phyloP scores from a whole-genome alignment of 1,140 invertebrate species.

The Heliconius eleuchia region DNA sequence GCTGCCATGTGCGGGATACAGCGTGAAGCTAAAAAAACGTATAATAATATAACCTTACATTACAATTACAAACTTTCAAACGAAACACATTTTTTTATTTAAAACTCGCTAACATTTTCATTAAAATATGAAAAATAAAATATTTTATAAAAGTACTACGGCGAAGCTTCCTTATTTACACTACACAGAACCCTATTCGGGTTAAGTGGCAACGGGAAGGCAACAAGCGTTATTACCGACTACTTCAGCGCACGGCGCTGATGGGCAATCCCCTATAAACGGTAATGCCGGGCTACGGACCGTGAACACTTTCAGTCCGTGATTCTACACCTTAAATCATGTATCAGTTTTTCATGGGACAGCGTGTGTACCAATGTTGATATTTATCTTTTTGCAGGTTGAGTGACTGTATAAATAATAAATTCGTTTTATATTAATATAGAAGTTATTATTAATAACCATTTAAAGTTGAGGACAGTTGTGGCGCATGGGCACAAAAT shows the following conservation, averaged over 20 bases:
- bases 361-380: not conserved
- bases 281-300: constrained; percentile 38
- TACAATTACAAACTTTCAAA: not conserved
- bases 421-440: too few relatives aligned
- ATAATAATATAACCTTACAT: too few relatives aligned
- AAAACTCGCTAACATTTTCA: constrained; percentile 6
- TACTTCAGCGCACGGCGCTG: constrained; percentile 37
- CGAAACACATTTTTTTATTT: not conserved
- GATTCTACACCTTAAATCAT: constrained; percentile 37
- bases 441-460: too few relatives aligned
- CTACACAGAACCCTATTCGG: constrained; percentile 38
- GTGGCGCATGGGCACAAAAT: too few relatives aligned
- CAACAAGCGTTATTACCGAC: constrained; percentile 43
- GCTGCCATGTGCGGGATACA: too few relatives aligned
- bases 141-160: constrained; percentile 25
- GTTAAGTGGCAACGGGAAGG: constrained; percentile 41
- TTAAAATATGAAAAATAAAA: constrained; percentile 11
- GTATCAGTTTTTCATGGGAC: constrained; percentile 31
- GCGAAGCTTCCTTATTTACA: constrained; percentile 36
- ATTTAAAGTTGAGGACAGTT: too few relatives aligned
- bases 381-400: too few relatives aligned
- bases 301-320: constrained; percentile 37
- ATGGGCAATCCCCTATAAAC: constrained; percentile 43
- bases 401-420: too few relatives aligned
- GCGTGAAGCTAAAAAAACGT: too few relatives aligned